Conservation (phyloP, 2,888 invertebrate genomes). For the Eristalinus aeneus region DNA sequence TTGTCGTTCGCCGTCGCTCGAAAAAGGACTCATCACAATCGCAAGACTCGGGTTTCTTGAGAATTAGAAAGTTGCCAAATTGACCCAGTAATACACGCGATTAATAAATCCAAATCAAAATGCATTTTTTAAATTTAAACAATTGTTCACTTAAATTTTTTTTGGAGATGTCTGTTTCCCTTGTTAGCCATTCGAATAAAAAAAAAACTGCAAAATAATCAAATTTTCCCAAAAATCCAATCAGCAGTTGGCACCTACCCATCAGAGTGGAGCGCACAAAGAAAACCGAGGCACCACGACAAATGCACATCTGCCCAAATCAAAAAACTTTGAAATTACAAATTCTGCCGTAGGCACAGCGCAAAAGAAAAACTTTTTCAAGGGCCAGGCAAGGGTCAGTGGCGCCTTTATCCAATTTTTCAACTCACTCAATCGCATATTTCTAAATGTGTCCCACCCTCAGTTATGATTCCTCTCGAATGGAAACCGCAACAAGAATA, state of each 20-base stretch:
- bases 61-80: too few relatives aligned
- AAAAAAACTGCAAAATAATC: background rate
- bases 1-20: too few relatives aligned
- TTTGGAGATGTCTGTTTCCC: too few relatives aligned
- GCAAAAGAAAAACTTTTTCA: background rate
- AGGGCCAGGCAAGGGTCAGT: background rate
- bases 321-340: background rate
- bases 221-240: background rate
- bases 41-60: too few relatives aligned
- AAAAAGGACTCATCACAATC: too few relatives aligned
- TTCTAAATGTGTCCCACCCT: slow-evolving; percentile 8
- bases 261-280: background rate
- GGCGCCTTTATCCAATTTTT: slow-evolving; percentile 9
- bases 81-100: too few relatives aligned
- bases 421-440: background rate
- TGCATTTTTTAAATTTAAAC: too few relatives aligned
- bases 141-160: too few relatives aligned
- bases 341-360: background rate
- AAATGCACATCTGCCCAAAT: background rate
- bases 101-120: too few relatives aligned
- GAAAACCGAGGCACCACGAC: background rate
- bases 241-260: background rate
- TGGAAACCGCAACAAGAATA: slow-evolving; percentile 11
- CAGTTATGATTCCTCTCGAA: slow-evolving; percentile 30
- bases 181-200: background rate